Conservation (phyloP, 2,113 vertebrate species). For the Penelope pileata region DNA sequence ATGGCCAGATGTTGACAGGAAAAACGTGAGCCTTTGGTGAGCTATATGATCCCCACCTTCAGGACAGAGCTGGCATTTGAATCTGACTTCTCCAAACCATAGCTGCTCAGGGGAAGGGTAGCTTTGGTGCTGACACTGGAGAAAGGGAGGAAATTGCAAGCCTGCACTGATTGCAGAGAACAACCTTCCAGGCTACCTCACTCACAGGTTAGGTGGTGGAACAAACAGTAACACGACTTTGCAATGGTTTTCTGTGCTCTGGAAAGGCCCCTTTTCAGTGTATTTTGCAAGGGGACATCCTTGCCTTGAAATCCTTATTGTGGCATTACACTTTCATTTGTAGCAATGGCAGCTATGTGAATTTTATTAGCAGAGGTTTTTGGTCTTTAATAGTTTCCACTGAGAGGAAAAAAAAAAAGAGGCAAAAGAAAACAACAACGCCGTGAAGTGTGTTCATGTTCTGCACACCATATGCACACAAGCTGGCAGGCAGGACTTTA, state of each 20-base stretch:
- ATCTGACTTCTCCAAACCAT: background rate
- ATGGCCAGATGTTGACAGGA: background rate
- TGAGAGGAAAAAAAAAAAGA: background rate
- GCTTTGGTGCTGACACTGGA: background rate
- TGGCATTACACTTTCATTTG: slow-evolving; percentile 1
- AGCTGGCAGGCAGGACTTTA: slow-evolving; percentile 22
- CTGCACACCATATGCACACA: slow-evolving; percentile 58
- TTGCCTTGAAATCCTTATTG: background rate
- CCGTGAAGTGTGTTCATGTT: slow-evolving; percentile 57
- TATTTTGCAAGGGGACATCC: background rate
- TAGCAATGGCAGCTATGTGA: slow-evolving; percentile 48
- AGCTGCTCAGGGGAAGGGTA: background rate
- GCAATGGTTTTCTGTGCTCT: background rate
- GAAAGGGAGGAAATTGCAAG: background rate
- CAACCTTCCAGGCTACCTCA: background rate
- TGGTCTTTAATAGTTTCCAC: slow-evolving; percentile 40
- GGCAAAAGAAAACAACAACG: slow-evolving; percentile 49
- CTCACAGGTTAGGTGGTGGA: background rate
- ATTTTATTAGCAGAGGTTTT: slow-evolving; percentile 56
- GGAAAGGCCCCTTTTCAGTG: background rate
- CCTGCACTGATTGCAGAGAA: background rate
- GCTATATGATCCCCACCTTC: background rate
- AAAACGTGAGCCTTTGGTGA: background rate
- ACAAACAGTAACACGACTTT: background rate
- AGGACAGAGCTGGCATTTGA: background rate